phyloP scores from a whole-genome alignment of 2,888 invertebrate genomes.

The Drosophila phalerata region DNA sequence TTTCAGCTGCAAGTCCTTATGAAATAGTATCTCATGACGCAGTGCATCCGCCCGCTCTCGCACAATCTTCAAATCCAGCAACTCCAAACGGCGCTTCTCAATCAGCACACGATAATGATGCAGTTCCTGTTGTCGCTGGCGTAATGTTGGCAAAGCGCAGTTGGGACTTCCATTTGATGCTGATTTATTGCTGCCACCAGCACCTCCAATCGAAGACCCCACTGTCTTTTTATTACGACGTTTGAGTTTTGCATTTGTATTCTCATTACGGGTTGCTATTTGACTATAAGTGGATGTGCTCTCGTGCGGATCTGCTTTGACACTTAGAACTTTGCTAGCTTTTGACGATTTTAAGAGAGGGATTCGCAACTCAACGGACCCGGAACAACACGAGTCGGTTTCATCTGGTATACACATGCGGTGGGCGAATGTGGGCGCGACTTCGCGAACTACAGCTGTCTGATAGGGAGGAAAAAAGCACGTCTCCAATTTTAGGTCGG shows the following conservation, averaged over 20 bases:
- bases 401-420: slow-evolving; percentile 46
- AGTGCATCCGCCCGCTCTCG: slow-evolving; percentile 77
- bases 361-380: slow-evolving; percentile 40
- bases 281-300: slow-evolving; percentile 15
- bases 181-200: slow-evolving; percentile 15
- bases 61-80: slow-evolving; percentile 74
- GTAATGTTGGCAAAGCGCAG: slow-evolving; percentile 44
- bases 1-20: slow-evolving; percentile 75
- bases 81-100: slow-evolving; percentile 75
- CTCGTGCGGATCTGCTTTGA: slow-evolving; percentile 7
- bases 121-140: slow-evolving; percentile 73
- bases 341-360: slow-evolving; percentile 28
- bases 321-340: not conserved
- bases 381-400: slow-evolving; percentile 58
- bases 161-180: slow-evolving; percentile 15
- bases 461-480: slow-evolving; percentile 69
- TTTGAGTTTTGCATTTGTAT: slow-evolving; percentile 15
- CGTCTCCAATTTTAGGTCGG: slow-evolving; percentile 55
- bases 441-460: slow-evolving; percentile 67
- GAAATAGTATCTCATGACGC: slow-evolving; percentile 70
- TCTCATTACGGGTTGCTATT: not conserved
- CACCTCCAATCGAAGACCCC: slow-evolving; percentile 21
- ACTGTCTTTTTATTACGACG: slow-evolving; percentile 27
- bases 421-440: slow-evolving; percentile 64
- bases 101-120: slow-evolving; percentile 75